Evolutionary conservation across 1,140 invertebrate genomes (phyloP), one percentile per base, ranked within the genome.

Genomic region (Euura saliciscinereae): DNA sequence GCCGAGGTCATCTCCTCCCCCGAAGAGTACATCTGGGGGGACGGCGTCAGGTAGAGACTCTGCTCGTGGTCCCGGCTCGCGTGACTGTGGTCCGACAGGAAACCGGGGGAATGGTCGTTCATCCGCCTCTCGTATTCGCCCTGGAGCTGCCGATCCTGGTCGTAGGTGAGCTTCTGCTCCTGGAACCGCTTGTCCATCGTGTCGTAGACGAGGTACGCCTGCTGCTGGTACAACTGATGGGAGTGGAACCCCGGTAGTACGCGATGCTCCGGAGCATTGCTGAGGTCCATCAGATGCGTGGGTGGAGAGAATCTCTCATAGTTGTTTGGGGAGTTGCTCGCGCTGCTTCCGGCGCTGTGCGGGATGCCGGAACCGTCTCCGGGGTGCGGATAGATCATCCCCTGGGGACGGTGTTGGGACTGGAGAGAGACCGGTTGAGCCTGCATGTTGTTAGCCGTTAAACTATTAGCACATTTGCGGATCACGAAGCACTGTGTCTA

Each of bases 201-300:
- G 0, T 83, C 79, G 44, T 80, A 83, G 2, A 80, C 68, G 6
- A 77, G 0, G 11, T 82, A 80, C 0, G 68, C 42, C 10, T 65
- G 67, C 0, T 77, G 59, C 45, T 76, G 77, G 64, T 80, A 82
- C 4, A 65, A 10, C 43, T 77, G 72, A 2, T 71, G 73, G 44
- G 72, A 75, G 45, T 80, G 74, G n/a, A 79, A 80, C 51, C 68
- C 68, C 0, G 77, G 71, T 0, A 80, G n/a, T 6, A 11, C 42
- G 1, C 75, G 69, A 7, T 79, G 77, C 6, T 83, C 78, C 6
- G 64, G 74, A 2, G 71, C 28, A 75, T 72, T 77, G 45, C 82
- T 86, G 0, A 86, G 73, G 44, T 87, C 85, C 72, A 85, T 81
- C 44, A 86, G 70, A 59, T 84, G 83, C 4, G 74, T 80, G 4